These are phyloP conservation scores for Bombus pascuorum DNA, from an alignment of 1,140 invertebrate genomes.

Conservation along the genomic window DNA sequence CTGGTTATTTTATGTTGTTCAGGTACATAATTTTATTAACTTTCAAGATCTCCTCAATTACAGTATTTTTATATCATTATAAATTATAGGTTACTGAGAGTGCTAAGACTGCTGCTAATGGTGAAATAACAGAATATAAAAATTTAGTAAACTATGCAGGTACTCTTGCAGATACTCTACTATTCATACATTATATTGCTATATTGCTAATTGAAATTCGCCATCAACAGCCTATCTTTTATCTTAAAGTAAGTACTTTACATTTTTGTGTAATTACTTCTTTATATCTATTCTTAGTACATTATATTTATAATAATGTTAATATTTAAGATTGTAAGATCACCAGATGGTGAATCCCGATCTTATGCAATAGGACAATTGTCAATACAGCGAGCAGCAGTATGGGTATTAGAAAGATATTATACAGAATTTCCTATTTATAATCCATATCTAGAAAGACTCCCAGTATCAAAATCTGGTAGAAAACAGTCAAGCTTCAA, in stretches of 20 bases:
- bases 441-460: constrained; percentile 96
- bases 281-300: not conserved
- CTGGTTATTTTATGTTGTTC: constrained; percentile 98
- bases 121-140: constrained; percentile 91
- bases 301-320: constrained; percentile 7
- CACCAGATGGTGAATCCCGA: constrained; percentile 94
- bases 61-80: constrained; percentile 19
- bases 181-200: constrained; percentile 97
- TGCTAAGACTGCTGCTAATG: constrained; percentile 89
- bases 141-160: constrained; percentile 95
- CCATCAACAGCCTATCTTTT: constrained; percentile 94
- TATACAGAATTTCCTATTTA: constrained; percentile 98
- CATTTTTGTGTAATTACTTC: constrained; percentile 7
- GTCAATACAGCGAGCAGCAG: constrained; percentile 96
- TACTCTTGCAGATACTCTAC: constrained; percentile 94
- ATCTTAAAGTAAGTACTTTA: constrained; percentile 87
- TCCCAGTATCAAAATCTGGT: constrained; percentile 92
- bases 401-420: constrained; percentile 96
- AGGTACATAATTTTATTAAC: constrained; percentile 73
- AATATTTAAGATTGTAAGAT: constrained; percentile 88
- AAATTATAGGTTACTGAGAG: constrained; percentile 88
- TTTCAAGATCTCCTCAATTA: not conserved
- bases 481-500: constrained; percentile 94
- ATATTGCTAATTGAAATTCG: constrained; percentile 96
- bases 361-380: constrained; percentile 95